These are phyloP conservation scores for Cavia aperea DNA, from an alignment of 2,113 vertebrate genomes.

Conservation along the genomic window DNA sequence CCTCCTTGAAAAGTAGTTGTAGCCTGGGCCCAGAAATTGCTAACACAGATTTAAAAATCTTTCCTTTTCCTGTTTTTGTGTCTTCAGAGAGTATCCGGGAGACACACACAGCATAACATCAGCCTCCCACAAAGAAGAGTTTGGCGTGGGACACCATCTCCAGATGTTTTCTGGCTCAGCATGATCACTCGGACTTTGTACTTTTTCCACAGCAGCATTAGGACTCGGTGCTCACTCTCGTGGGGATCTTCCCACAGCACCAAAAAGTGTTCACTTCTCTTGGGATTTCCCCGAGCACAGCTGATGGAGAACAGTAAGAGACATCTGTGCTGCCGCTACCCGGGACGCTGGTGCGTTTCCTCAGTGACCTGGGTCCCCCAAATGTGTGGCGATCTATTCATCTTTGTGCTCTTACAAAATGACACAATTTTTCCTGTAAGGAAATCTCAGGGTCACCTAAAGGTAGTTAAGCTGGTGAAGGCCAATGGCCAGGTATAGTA, in stretches of 20 bases:
- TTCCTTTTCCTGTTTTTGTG: not conserved
- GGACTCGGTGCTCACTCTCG: not conserved
- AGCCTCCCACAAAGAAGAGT: not conserved
- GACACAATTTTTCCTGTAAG: not conserved
- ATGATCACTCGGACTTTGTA: not conserved
- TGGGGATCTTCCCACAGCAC: not conserved
- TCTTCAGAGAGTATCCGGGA: not conserved
- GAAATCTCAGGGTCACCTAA: conserved; percentile 8
- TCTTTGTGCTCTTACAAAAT: conserved; percentile 9
- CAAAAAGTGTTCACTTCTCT: not conserved
- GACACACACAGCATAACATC: not conserved
- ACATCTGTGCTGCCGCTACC: not conserved
- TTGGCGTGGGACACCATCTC: not conserved
- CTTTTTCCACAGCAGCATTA: conserved; percentile 5
- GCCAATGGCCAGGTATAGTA: not conserved
- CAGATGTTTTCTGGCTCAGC: conserved; percentile 27
- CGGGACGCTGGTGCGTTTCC: not conserved
- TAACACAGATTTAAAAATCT: conserved; percentile 8
- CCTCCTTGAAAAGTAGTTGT: conserved; percentile 37
- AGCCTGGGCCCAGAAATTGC: not conserved
- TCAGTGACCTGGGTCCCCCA: not conserved
- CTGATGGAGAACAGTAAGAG: not conserved
- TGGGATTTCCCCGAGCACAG: not conserved
- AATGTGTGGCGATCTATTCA: not conserved
- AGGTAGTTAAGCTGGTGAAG: not conserved